Evolutionary conservation across 2,888 invertebrate genomes (phyloP).

Genomic region (Ryuthela nishihirai): DNA sequence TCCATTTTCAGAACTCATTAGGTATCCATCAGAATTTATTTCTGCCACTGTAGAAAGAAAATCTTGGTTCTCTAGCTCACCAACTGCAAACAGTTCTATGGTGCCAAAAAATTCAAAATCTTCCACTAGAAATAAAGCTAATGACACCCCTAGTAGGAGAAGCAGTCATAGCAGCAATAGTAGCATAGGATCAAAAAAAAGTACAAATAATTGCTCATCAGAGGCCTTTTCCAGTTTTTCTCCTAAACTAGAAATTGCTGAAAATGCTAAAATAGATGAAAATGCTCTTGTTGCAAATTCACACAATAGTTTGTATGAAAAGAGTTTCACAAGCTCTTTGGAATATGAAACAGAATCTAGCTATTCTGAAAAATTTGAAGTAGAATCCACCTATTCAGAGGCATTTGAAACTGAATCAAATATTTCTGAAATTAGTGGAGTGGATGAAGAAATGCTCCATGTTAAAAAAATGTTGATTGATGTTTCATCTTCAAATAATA

Average conservation of each 20-base stretch:
- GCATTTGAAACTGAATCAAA: constrained; percentile 42
- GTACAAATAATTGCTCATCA: constrained; percentile 1
- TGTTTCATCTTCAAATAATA: constrained; percentile 2
- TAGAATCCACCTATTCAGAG: constrained; percentile 34
- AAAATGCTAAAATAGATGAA: neutral
- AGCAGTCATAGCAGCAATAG: constrained; percentile 31
- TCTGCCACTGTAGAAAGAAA: constrained; percentile 45
- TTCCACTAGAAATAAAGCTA: neutral
- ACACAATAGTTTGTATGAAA: constrained; percentile 16
- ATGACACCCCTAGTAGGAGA: constrained; percentile 13
- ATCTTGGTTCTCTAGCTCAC: constrained; percentile 42
- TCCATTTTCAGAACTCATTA: constrained; percentile 44
- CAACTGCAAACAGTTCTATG: neutral
- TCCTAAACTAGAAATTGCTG: constrained; percentile 1
- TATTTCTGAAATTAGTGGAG: constrained; percentile 42
- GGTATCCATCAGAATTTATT: constrained; percentile 46
- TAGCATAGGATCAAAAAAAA: constrained; percentile 10
- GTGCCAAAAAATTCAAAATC: neutral
- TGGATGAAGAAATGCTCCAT: constrained; percentile 42
- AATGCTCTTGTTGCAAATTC: neutral
- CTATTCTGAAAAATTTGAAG: constrained; percentile 34
- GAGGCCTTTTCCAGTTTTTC: constrained; percentile 17
- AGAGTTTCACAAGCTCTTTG: constrained; percentile 15
- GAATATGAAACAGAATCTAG: constrained; percentile 32
- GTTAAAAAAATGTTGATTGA: constrained; percentile 34